Base-by-base conservation (phyloP, 1,140 invertebrate genomes). In the Drosophila pseudoobscura region DNA sequence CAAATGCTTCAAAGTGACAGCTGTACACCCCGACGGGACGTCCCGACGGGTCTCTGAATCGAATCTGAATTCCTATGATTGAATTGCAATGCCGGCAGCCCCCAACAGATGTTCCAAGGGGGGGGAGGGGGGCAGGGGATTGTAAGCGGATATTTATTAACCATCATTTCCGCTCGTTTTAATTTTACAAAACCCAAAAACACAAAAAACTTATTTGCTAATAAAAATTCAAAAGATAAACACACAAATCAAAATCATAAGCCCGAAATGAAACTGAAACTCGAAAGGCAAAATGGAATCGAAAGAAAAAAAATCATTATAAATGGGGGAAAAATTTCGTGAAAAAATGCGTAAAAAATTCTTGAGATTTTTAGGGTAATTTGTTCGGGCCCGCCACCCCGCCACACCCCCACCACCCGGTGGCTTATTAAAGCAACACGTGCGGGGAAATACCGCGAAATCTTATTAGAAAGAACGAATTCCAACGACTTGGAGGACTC, bases 211-310 rank as follows among this genome's bases (percentile, higher is more conserved):
- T 44, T 70, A 69, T 70, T 70, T 70, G 66, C 51, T 70, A 85
- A 63, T 80, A 71, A 71, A 79, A 85, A 80, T 85, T 85, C 65
- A 68, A 78, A 87, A 87, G 80, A 75, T 75, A 89, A 84, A 80
- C 71, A 87, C 80, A 89, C 80, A 89, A 89, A 89, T 89, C 85
- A 89, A 89, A 87, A 46, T 66, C 65, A 73, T 76, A 66, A 71
- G 68, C 62, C 64, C 45, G 4, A 83, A 80, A 71, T 64, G 64
- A 78, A 85, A 87, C 56, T 62, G 82, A 87, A 73, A 72, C 63
- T 57, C 7, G 44, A 29, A 31, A 17, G 17, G 35, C 46, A 35
- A 49, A 17, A 17, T 17, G 17, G 17, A 17, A 17, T 17, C 0
- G 17, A 17, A 17, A 17, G 17, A 17, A 66, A 66, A 35, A 46